Conservation (phyloP, 2,113 vertebrate species). For the Stigmatopora nigra region DNA sequence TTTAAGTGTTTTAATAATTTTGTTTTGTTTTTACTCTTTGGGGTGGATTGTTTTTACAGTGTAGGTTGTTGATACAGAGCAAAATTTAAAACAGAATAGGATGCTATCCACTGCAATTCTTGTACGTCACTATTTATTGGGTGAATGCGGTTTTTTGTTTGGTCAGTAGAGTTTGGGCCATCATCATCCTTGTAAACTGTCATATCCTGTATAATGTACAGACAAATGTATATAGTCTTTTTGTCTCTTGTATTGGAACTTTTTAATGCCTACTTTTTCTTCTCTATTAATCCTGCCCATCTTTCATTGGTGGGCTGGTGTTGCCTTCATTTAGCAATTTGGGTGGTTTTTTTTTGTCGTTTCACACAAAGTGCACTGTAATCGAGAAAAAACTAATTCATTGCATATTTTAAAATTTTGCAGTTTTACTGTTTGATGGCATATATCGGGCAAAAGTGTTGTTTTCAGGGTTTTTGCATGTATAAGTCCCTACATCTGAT, state of each 20-base stretch:
- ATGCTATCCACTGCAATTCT: constrained; percentile 37
- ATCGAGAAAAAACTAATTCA: constrained; percentile 42
- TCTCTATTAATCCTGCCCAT: constrained; percentile 20
- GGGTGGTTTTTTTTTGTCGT: constrained; percentile 35
- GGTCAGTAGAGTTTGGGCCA: constrained; percentile 32
- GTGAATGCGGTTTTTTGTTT: constrained; percentile 47
- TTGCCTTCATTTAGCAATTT: constrained; percentile 62
- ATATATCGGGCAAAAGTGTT: constrained; percentile 42
- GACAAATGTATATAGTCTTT: constrained; percentile 66
- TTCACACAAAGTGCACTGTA: constrained; percentile 73
- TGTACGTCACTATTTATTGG: constrained; percentile 58
- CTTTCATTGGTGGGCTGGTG: constrained; percentile 35
- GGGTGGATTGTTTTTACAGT: too few species aligned
- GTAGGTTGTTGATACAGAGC: constrained; percentile 13
- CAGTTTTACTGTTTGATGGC: constrained; percentile 34
- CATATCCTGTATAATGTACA: constrained; percentile 68
- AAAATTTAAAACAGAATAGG: constrained; percentile 27
- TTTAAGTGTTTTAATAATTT: too few species aligned
- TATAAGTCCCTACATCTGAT: constrained; percentile 50
- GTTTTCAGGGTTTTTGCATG: constrained; percentile 52
- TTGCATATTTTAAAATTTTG: constrained; percentile 33
- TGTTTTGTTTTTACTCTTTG: too few species aligned
- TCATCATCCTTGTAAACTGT: constrained; percentile 45
- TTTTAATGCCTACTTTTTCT: constrained; percentile 17
- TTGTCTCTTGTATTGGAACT: constrained; percentile 17